A percentile compares a stretch with the other conserved stretches of the same genome.
Conservation (phyloP, 1,140 invertebrate species). For the Samia ricini region DNA sequence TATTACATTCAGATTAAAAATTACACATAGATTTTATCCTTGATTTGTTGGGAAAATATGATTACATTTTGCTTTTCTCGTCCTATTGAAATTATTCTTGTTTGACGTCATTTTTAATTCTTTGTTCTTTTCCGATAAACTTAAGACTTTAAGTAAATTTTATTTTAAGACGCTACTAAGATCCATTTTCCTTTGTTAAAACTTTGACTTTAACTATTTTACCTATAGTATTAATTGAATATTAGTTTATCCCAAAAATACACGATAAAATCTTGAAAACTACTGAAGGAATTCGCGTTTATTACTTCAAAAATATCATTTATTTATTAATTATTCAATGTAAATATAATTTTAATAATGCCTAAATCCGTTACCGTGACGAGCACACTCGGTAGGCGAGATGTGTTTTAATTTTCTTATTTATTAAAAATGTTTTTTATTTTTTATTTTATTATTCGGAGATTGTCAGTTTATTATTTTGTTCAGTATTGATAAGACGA, state of each 20-base stretch:
- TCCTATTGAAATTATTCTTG: no score
- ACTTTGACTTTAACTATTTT: neutral
- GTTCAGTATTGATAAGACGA: conserved; percentile 69
- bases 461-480: conserved; percentile 69
- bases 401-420: conserved; percentile 14
- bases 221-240: neutral
- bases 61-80: no score
- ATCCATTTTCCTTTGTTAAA: no score
- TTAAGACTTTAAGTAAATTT: no score
- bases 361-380: conserved; percentile 58
- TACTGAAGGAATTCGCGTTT: neutral
- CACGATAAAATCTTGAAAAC: neutral
- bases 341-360: conserved; percentile 43
- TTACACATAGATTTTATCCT: neutral
- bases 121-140: no score
- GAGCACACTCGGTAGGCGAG: neutral
- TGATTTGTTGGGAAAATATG: neutral
- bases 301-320: conserved; percentile 4
- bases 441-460: conserved; percentile 38
- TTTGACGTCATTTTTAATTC: no score
- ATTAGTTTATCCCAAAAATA: neutral
- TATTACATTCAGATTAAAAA: conserved; percentile 20
- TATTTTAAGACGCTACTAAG: no score
- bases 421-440: conserved; percentile 60
- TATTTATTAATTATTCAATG: conserved; percentile 20